phyloP scores from a whole-genome alignment of 2,113 vertebrate species.

The Tragelaphus strepsiceros region DNA sequence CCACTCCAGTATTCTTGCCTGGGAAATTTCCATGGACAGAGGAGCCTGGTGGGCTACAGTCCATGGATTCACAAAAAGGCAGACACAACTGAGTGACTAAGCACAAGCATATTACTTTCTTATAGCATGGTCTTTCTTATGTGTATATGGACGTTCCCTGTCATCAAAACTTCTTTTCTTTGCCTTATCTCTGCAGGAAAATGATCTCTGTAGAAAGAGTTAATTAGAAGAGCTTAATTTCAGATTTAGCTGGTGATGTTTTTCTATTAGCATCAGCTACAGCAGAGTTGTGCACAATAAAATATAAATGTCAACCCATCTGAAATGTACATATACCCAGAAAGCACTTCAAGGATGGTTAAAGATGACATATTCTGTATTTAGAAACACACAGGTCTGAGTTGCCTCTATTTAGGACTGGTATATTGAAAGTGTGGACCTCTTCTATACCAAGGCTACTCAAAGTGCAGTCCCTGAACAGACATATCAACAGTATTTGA shows the following conservation, averaged over 20 bases:
- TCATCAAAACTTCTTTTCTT: background rate
- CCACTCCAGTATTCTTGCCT: background rate
- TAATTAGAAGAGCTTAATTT: constrained; percentile 17
- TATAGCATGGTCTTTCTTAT: background rate
- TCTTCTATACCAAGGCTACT: background rate
- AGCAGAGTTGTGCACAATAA: background rate
- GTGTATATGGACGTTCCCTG: background rate
- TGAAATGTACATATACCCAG: background rate
- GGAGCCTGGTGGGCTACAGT: background rate
- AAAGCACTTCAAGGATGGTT: background rate
- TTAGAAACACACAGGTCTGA: background rate
- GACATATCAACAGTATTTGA: background rate
- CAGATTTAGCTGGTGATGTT: background rate
- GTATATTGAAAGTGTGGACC: background rate
- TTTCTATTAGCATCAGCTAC: background rate
- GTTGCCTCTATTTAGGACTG: background rate
- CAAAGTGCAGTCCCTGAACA: background rate
- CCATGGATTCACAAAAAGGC: background rate
- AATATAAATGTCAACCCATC: background rate
- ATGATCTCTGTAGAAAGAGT: background rate
- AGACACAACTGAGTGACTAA: background rate
- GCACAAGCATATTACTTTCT: background rate
- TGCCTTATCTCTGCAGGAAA: background rate
- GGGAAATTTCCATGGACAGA: background rate
- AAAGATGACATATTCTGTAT: background rate